phyloP scores from a whole-genome alignment of 2,888 invertebrate genomes.

The Dynastes maya region DNA sequence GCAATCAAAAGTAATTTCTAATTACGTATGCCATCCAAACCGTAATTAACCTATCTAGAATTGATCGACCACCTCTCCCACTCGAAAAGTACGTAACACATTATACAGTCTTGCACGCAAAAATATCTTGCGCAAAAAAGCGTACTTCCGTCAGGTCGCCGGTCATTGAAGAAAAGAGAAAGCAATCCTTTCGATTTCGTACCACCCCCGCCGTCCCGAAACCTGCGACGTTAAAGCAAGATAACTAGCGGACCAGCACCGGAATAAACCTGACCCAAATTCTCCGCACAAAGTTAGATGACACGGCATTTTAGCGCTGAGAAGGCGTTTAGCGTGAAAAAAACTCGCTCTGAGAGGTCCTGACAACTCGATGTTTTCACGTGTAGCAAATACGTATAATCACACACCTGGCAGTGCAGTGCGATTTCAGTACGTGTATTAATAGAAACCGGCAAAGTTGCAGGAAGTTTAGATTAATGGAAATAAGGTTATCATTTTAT shows the following conservation, averaged over 20 bases:
- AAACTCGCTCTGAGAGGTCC: neutral
- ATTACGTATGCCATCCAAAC: too few species aligned
- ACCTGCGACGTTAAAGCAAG: too few species aligned
- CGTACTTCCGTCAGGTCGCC: neutral
- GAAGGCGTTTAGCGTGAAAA: neutral
- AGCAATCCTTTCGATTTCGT: conserved; percentile 1
- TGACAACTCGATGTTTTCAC: neutral
- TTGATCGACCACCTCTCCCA: too few species aligned
- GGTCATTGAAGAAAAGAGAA: neutral
- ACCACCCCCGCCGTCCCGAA: too few species aligned
- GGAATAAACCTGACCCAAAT: conserved; percentile 18
- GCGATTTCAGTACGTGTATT: neutral
- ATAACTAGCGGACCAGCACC: too few species aligned
- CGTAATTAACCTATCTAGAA: too few species aligned
- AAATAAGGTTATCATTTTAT: too few species aligned
- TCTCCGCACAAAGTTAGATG: neutral
- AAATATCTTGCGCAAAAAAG: neutral
- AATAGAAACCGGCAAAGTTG: neutral
- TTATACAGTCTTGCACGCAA: too few species aligned
- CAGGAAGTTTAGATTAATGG: too few species aligned
- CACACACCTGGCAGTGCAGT: neutral
- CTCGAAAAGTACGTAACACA: too few species aligned
- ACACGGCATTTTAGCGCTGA: neutral
- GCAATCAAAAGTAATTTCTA: too few species aligned
- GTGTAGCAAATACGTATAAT: neutral